Evolutionary conservation across 2,888 invertebrate genomes (phyloP).

Genomic region (Eristalis pertinax): DNA sequence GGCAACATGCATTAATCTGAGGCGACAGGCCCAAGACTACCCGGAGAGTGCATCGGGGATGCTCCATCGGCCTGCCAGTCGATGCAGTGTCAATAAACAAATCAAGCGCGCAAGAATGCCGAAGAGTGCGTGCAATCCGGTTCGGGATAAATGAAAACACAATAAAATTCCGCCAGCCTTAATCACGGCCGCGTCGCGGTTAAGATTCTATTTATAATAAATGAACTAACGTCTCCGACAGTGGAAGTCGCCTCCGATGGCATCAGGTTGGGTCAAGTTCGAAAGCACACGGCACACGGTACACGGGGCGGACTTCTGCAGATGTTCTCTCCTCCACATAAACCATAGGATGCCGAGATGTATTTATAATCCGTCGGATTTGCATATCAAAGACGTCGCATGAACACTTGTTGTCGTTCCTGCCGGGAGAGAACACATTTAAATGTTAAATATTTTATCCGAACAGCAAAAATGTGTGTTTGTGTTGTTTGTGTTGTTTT

Average conservation of each 20-base stretch:
- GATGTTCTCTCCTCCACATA: constrained; percentile 17
- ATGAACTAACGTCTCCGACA: constrained; percentile 37
- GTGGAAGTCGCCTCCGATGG: not conserved
- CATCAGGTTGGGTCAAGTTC: not conserved
- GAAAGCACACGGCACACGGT: not conserved
- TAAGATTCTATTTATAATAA: constrained; percentile 50
- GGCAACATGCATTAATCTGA: not conserved
- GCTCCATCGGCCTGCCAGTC: not conserved
- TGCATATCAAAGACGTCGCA: constrained; percentile 50
- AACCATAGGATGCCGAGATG: constrained; percentile 4
- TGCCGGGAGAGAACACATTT: constrained; percentile 42
- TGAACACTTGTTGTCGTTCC: constrained; percentile 31
- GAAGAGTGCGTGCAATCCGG: not conserved
- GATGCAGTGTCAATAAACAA: constrained; percentile 26
- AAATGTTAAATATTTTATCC: constrained; percentile 36
- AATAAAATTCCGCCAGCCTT: constrained; percentile 30
- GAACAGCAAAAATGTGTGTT: not conserved
- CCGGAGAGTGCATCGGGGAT: constrained; percentile 5
- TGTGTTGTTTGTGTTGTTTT: not conserved
- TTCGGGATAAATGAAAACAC: not conserved
- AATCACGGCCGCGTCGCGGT: constrained; percentile 23
- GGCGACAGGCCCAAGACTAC: constrained; percentile 15
- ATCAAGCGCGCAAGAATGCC: not conserved
- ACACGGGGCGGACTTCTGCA: not conserved
- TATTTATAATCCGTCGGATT: constrained; percentile 25